Evolutionary conservation across 2,888 invertebrate genomes (phyloP), one percentile per base, ranked within the genome.

Genomic region (Leptopilina myrica): DNA sequence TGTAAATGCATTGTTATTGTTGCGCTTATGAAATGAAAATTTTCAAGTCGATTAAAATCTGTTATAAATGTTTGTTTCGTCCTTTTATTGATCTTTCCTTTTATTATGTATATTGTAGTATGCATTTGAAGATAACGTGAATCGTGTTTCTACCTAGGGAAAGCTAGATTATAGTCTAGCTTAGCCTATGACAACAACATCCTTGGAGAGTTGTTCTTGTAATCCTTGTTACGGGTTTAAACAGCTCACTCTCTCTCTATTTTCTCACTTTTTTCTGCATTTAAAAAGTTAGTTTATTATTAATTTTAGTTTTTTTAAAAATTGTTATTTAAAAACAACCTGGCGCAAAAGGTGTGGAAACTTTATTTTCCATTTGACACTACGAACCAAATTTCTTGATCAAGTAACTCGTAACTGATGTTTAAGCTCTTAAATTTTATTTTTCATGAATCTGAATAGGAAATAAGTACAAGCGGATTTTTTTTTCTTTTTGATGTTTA

Each of bases 1-100:
- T 69, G 53, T 12, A 20, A 33, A 26, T 49, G 26, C 49, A 43
- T 43, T 20, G 15, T 12, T 15, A 14, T 8, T 20, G 69, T 49
- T 26, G 14, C 20, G 49, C 49, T 20, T 49, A 49, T 49, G 20
- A 69, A 49, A 49, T 49, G 14, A 69, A 26, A 40, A 43, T 53
- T 49, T 20, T 12, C 5, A 6, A 49, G 46, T 53, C 69, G 14
- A 46, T 49, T 49, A 53, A 26, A 69, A 8, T 53, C 49, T 69
- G 49, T 26, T 49, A 49, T 69, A 69, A 69, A 49, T 53, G 26
- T 69, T 3, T 46, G 20, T 26, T 15, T 69, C 26, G 49, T 26
- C 14, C 20, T 53, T 69, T 69, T 69, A 53, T 69, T 69, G 12
- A 69, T 49, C 53, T 26, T 26, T 53, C 33, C 33, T 33, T 33